Base-by-base conservation (phyloP, 2,113 vertebrate genomes). In the Rhynchomys soricoides region DNA sequence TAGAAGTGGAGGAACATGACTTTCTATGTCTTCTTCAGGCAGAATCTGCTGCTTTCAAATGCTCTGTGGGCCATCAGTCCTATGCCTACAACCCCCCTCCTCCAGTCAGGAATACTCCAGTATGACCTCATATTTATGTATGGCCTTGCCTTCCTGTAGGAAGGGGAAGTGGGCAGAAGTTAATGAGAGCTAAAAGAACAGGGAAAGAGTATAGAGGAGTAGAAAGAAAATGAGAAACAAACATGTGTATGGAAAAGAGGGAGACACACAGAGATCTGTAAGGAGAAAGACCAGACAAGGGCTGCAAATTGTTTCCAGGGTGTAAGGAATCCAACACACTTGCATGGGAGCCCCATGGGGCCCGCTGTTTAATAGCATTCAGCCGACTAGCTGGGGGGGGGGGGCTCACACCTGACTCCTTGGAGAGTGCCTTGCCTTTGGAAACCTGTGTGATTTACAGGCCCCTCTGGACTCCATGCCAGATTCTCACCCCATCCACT, bases 341-440 rank as follows among this genome's bases (percentile, higher is more conserved):
- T 71, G 66, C 71, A 68, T 86, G 64, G 12, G 50, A 95, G 92
- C n/a, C 88, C 90, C 68, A 24, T 45, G 90, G 66, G 96, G 75
- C 94, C 94, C 95, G 48, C 86, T 52, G 94, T 90, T 93, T 92
- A 95, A 97, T 37, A 93, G 90, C 57, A 89, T 82, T 66, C 93
- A 96, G 96, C 59, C 1, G 0, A 16, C 91, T 71, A 55, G 77
- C 87, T 12, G 1, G 85, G 96, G 96, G 87, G 96, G 87, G 89
- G 93, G 91, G 79, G 90, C 79, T 64, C 96, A 95, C 83, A 90
- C 97, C 97, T 97, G 87, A 66, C n/a, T 92, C 97, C 52, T 90
- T 74, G 66, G 86, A 74, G 90, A 81, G 55, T 59, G 7, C 59
- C 78, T 73, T 66, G 55, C 86, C 90, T 88, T 75, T 96, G 92